phyloP scores from a whole-genome alignment of 2,888 invertebrate genomes.

The Hypolimnas misippus region DNA sequence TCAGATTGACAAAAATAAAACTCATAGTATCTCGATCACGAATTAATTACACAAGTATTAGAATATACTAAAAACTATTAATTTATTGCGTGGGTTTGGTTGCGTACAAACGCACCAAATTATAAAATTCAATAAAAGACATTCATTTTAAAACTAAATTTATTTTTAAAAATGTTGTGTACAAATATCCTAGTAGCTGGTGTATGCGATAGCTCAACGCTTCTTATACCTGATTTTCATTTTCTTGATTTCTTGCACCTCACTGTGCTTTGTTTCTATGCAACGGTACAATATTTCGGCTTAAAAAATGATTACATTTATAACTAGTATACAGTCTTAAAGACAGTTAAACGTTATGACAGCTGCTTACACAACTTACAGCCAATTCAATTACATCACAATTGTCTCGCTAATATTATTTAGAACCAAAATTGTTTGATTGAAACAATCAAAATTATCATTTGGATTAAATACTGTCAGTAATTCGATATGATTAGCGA shows the following conservation, averaged over 20 bases:
- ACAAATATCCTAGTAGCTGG: conserved; percentile 74
- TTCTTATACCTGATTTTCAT: conserved; percentile 19
- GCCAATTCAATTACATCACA: conserved; percentile 57
- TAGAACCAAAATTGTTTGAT: conserved; percentile 9
- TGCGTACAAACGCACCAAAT: too few relatives aligned
- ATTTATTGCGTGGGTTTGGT: too few relatives aligned
- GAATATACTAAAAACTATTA: too few relatives aligned
- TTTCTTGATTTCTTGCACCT: conserved; percentile 13
- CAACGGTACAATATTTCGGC: conserved; percentile 38
- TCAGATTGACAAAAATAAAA: too few relatives aligned
- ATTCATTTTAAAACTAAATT: conserved; percentile 49
- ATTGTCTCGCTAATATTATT: conserved; percentile 46
- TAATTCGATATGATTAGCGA: not conserved
- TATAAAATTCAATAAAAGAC: conserved; percentile 35
- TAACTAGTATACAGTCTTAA: conserved; percentile 58
- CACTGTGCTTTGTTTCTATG: not conserved
- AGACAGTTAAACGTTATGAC: conserved; percentile 54
- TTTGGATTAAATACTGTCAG: conserved; percentile 23
- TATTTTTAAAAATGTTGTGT: conserved; percentile 76
- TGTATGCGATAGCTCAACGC: conserved; percentile 59
- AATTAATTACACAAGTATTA: too few relatives aligned
- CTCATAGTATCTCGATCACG: too few relatives aligned
- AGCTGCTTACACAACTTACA: conserved; percentile 48
- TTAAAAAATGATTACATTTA: conserved; percentile 45
- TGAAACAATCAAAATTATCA: not conserved